Conservation (phyloP, 2,113 vertebrate species). For the Xenopus tropicalis region DNA sequence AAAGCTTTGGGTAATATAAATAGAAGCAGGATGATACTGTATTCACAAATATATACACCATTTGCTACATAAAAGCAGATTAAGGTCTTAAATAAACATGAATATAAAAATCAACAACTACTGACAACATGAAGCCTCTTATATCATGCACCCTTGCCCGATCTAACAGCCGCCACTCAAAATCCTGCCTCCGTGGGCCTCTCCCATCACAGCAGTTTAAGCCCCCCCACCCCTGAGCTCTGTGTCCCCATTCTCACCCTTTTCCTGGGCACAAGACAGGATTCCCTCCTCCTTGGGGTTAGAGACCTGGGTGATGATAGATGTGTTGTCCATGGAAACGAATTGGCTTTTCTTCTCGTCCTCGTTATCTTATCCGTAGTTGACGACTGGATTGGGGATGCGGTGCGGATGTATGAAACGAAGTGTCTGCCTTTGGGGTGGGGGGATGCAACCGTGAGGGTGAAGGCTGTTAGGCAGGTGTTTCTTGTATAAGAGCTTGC, state of each 20-base stretch:
- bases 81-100: no score
- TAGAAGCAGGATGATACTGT: no score
- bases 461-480: no score
- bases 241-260: conserved; percentile 73
- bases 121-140: no score
- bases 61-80: no score
- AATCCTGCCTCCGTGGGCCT: fast-evolving
- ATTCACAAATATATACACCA: no score
- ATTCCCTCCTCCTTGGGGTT: conserved; percentile 97
- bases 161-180: neutral
- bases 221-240: no score
- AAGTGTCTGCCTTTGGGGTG: neutral
- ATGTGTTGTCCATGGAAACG: conserved; percentile 98
- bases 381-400: neutral
- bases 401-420: neutral
- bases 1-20: no score
- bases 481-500: no score
- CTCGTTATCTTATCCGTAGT: neutral
- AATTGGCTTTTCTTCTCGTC: conserved; percentile 55
- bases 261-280: conserved; percentile 80
- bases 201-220: neutral
- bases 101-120: no score
- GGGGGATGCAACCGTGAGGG: neutral
- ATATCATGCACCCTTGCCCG: neutral
- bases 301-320: conserved; percentile 98